Evolutionary conservation across 2,797 vertebrate species (phyloP), one percentile per base, ranked within the genome.

Genomic region (Psittacula derbiana): DNA sequence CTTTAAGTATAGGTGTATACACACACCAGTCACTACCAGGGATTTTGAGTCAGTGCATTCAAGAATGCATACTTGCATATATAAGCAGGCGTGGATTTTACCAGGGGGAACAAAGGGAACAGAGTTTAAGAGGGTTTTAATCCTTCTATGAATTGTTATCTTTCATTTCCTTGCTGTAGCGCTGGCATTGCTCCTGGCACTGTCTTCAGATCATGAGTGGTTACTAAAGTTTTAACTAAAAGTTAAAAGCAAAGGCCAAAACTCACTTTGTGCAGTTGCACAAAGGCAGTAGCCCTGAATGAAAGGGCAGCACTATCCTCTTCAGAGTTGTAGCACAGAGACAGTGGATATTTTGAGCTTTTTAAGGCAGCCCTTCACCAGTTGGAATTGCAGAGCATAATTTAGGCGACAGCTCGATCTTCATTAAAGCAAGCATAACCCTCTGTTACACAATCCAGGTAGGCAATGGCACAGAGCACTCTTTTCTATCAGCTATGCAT

Each of bases 71-170:
- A 23, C 53, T 81, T 21, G 6, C 41, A 12, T 36, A 8, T 28
- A 7, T 3, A 61, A 86, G 10, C 28, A 53, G 58, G 27, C 52
- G 28, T 16, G 28, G 53, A 38, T 80, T 94, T 88, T 82, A 83
- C 75, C 47, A 27, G 41, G 21, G 52, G 55, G 27, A 90, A 57
- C 2, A 53, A 80, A 40, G 14, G 62, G 33, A 88, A 16, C 25
- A 33, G 53, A 79, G 53, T 66, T 88, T 19, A 66, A 86, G 62
- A 62, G 24, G 78, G 36, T 75, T 92, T 89, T 73, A 92, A 87
- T 93, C 66, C 40, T 81, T 60, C 66, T 16, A 11, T 53, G 81
- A 69, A 58, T 86, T 70, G 70, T 92, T 81, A 62, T 73, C 78
- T 82, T 84, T 82, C 30, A 61, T 72, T 92, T 78, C 71, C 88